These are phyloP conservation scores for Cuculus canorus DNA, from an alignment of 2,797 vertebrate species.

Conservation along the genomic window DNA sequence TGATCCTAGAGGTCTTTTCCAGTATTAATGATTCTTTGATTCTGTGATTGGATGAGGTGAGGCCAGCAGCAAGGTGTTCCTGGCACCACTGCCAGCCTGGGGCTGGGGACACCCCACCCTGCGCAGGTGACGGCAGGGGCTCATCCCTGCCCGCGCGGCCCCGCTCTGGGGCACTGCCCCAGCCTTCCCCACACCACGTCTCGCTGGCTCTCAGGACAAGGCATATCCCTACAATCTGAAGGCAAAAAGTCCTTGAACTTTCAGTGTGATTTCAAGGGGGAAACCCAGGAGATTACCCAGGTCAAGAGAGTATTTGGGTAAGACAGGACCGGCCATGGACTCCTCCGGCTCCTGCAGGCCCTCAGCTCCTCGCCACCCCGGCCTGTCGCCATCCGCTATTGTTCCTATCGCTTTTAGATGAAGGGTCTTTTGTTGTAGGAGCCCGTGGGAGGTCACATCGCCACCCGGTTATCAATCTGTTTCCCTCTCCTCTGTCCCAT, in stretches of 20 bases:
- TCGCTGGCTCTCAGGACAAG: background rate
- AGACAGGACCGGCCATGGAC: conserved; percentile 13
- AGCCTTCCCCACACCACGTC: background rate
- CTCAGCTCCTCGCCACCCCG: conserved; percentile 6
- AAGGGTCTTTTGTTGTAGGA: conserved; percentile 67
- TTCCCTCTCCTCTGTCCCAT: conserved; percentile 24
- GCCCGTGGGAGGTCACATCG: conserved; percentile 42
- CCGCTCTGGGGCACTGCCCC: background rate
- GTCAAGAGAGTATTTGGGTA: conserved; percentile 52
- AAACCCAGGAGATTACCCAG: conserved; percentile 43
- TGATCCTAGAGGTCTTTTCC: too few relatives aligned
- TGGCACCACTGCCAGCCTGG: background rate
- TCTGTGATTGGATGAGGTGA: background rate
- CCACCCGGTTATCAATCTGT: conserved; percentile 64
- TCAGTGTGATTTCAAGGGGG: conserved; percentile 9
- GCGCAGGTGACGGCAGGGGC: background rate
- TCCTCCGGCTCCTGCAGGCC: conserved; percentile 31
- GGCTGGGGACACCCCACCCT: background rate
- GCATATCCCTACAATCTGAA: background rate
- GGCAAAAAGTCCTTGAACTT: conserved; percentile 61
- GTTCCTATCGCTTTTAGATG: conserved; percentile 62
- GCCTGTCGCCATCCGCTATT: conserved; percentile 53
- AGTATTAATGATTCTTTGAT: too few relatives aligned
- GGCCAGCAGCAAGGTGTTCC: background rate
- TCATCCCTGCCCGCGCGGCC: background rate